Evolutionary conservation across 2,888 invertebrate species (phyloP), one percentile per base, ranked within the genome.

Genomic region (Eristalis intricaria): DNA sequence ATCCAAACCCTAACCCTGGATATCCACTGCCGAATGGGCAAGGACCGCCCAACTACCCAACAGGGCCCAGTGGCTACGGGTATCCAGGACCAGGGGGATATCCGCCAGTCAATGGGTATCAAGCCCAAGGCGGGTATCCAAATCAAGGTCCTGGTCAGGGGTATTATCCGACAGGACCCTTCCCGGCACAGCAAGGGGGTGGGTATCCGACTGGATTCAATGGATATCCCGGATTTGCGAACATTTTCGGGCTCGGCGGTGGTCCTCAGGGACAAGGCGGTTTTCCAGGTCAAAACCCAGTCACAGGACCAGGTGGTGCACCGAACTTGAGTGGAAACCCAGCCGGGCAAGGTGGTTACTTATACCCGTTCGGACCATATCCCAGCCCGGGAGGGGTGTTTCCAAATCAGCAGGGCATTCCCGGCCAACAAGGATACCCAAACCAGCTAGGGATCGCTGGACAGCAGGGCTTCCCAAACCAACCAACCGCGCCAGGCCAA

Each of bases 11-110:
- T 7, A 69, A 61, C 29, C 40, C 61, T 38, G 82, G 74, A 19
- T 89, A 85, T 63, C 79, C 71, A 19, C 77, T 66, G 11, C 71
- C 76, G 2, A 65, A 64, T 71, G 92, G 91, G 0, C 83, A 90
- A 65, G 90, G 89, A 11, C 89, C 85, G 70, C 73, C 80, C n/a
- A 82, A 88, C 43, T 90, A 82, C 76, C 90, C 89, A 2, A 50
- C 82, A 1, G 64, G 58, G 5, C 60, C 76, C 2, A 63, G 63
- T 19, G 61, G 81, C 58, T 64, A 15, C 23, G 60, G 60, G 26
- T 60, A 60, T 26, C 60, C 78, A 13, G 81, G 87, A 11, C 35
- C 73, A 0, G 82, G 84, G 56, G 80, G 63, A 11, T 89, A 79
- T 78, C 35, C 35, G 3, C 65, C 77, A 22, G 71, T 15, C 26